Evolutionary conservation across 2,113 vertebrate genomes (phyloP), one percentile per base, ranked within the genome.

Genomic region (Rhinogobius similis): DNA sequence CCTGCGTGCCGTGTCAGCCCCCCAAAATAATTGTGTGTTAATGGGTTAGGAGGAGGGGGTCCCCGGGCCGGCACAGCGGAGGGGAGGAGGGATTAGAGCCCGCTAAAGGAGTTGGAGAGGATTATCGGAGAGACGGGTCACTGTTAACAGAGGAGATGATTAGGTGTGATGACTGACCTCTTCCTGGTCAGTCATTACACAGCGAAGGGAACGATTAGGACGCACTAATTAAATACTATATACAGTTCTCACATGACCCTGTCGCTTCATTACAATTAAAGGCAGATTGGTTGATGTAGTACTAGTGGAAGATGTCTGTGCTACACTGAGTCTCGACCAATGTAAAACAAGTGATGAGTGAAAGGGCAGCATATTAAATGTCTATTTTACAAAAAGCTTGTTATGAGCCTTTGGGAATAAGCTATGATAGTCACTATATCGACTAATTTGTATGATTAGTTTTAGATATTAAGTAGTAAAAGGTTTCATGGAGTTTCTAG

Each of bases 1-100:
- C 81, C 84, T 70, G 68, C 44, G 72, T 56, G 14, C 77, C 14
- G 59, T 87, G 86, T 86, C 77, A 24, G 68, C 62, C 76, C 75
- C 81, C 81, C 61, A 59, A 86, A 89, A 91, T 92, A 92, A 92
- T 91, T 91, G 89, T 76, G 85, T 85, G 86, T 93, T 91, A 92
- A 93, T 92, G 81, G 85, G 62, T 65, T 81, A 81, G 78, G 70
- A 75, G 72, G 73, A 67, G 78, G 76, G 56, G 50, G 77, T 43
- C 43, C 39, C 63, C n/a, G 59, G 63, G 32, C 29, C 36, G 50
- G 62, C 20, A 14, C 12, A 14, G 62, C 13, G 1, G 8, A 18
- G 26, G 14, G 26, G 24, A 59, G 50, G 61, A 78, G 65, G 84
- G 70, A 80, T 82, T 79, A 79, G 48, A 87, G 71, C 65, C 53